A percentile compares a stretch with the other conserved stretches of the same genome.
Evolutionary conservation across 92 coral and sea anemone species (phyloP).

Genomic region (Epizoanthus scotinus): DNA sequence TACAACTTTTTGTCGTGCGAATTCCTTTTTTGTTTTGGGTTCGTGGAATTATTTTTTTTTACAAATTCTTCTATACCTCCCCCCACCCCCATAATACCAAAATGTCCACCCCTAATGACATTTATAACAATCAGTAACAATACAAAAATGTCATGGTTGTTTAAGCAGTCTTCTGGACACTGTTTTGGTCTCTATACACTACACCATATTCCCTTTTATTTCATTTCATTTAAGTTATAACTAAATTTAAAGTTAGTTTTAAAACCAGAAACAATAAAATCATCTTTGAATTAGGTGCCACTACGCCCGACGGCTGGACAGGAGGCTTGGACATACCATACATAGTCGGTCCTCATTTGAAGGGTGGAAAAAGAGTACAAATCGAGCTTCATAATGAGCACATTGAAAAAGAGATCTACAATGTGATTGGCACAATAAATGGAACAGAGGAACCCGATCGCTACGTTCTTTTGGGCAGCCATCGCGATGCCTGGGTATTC

Average conservation of each 20-base stretch:
- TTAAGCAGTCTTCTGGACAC: too few relatives aligned
- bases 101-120: too few relatives aligned
- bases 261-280: neutral
- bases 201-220: too few relatives aligned
- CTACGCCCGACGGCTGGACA: constrained; percentile 68
- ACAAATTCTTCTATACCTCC: too few relatives aligned
- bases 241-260: neutral
- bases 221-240: too few relatives aligned
- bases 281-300: constrained; percentile 44
- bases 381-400: constrained; percentile 67
- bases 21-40: too few relatives aligned
- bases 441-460: constrained; percentile 94
- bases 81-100: too few relatives aligned
- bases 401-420: constrained; percentile 64
- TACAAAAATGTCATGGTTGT: too few relatives aligned
- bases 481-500: constrained; percentile 86
- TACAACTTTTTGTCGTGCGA: too few relatives aligned
- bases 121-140: too few relatives aligned
- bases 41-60: too few relatives aligned
- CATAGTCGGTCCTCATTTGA: constrained; percentile 71
- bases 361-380: constrained; percentile 42
- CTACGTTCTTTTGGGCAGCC: constrained; percentile 90
- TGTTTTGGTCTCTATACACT: too few relatives aligned
- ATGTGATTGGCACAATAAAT: constrained; percentile 92
- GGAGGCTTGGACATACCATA: constrained; percentile 62